Conservation (phyloP, 1,140 invertebrate genomes). For the Pantala flavescens region DNA sequence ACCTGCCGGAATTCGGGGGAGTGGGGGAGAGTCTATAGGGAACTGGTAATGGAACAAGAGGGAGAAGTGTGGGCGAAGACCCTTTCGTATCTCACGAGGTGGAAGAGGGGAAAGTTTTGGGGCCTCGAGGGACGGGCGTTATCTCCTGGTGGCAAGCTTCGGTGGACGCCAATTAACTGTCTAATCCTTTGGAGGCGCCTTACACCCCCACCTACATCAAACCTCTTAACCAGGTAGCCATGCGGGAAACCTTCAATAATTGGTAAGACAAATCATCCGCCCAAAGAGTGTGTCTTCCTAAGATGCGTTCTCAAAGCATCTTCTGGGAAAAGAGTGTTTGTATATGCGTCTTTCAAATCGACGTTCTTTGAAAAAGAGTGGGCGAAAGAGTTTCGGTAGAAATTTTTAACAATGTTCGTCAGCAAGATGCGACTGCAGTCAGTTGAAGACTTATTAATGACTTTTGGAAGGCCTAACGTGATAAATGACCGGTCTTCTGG, state of each 20-base stretch:
- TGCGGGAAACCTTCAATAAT: not conserved
- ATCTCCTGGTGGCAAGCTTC: not conserved
- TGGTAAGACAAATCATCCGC: not conserved
- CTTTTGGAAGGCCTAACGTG: too few relatives aligned
- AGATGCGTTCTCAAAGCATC: too few relatives aligned
- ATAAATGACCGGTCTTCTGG: too few relatives aligned
- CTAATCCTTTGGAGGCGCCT: not conserved
- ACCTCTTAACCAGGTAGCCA: slow-evolving; percentile 7
- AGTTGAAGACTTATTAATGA: too few relatives aligned
- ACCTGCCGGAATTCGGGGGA: not conserved
- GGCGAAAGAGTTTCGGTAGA: too few relatives aligned
- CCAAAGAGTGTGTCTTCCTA: not conserved
- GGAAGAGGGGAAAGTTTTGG: not conserved
- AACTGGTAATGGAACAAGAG: not conserved
- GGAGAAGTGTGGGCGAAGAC: not conserved
- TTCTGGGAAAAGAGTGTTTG: too few relatives aligned
- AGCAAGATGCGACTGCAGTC: too few relatives aligned
- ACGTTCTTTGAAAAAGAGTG: too few relatives aligned
- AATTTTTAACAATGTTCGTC: too few relatives aligned
- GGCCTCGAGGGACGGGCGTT: not conserved
- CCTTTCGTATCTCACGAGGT: not conserved
- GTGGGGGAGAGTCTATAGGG: not conserved
- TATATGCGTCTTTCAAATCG: too few relatives aligned
- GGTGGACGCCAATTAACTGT: not conserved
- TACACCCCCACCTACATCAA: not conserved